Evolutionary conservation across 1,140 invertebrate species (phyloP).

Genomic region (Zaprionus ornatus): DNA sequence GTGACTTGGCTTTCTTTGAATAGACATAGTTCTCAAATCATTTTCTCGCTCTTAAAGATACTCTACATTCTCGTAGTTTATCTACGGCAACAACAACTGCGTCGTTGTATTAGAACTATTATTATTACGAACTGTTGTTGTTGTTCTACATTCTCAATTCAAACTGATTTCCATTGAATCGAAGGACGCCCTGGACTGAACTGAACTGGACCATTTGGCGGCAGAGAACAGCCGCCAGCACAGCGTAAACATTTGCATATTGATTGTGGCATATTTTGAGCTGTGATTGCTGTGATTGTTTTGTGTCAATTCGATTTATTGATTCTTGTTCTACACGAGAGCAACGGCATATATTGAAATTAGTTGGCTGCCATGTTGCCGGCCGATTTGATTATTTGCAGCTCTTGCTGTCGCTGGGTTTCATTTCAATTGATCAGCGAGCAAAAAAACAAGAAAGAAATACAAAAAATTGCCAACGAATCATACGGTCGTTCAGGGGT

Average conservation of each 20-base stretch:
- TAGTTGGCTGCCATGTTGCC: slow-evolving; percentile 52
- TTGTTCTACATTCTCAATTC: slow-evolving; percentile 50
- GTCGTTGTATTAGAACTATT: slow-evolving; percentile 9
- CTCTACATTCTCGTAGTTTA: neutral
- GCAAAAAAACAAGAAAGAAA: slow-evolving; percentile 1
- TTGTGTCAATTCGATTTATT: slow-evolving; percentile 66
- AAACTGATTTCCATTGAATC: slow-evolving; percentile 60
- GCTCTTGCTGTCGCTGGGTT: slow-evolving; percentile 8
- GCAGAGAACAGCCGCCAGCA: neutral
- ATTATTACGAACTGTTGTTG: slow-evolving; percentile 12
- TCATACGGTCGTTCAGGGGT: slow-evolving; percentile 19
- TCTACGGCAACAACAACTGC: slow-evolving; percentile 9
- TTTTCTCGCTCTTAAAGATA: neutral
- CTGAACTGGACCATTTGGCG: slow-evolving; percentile 18
- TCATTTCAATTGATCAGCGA: slow-evolving; percentile 39
- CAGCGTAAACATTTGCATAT: slow-evolving; percentile 70
- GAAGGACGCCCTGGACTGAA: slow-evolving; percentile 53
- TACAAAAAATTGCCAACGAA: neutral
- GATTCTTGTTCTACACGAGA: slow-evolving; percentile 28
- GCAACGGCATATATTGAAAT: slow-evolving; percentile 63
- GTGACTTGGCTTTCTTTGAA: too few species aligned
- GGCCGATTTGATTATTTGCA: slow-evolving; percentile 53
- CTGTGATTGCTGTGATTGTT: slow-evolving; percentile 37
- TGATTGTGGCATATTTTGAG: slow-evolving; percentile 69
- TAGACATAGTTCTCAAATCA: too few species aligned